Conservation (phyloP, 2,113 vertebrate genomes). For the Erpornis zantholeuca region DNA sequence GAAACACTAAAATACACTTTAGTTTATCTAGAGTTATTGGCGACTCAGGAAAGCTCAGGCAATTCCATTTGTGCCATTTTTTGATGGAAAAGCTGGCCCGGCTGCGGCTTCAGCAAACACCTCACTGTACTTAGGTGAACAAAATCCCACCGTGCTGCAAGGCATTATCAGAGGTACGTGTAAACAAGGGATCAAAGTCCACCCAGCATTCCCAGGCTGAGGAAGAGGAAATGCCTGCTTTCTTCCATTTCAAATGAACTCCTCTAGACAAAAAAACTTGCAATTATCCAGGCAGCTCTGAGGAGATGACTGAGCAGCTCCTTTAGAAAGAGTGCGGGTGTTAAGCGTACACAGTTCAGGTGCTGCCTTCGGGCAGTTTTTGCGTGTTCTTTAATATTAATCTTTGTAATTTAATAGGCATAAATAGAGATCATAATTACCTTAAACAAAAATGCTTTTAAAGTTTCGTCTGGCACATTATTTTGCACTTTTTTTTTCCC, state of each 20-base stretch:
- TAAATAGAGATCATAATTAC: conserved; percentile 64
- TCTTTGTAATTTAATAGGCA: conserved; percentile 71
- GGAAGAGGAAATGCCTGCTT: conserved; percentile 24
- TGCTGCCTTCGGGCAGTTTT: conserved; percentile 64
- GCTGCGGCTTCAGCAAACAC: neutral
- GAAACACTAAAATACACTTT: neutral
- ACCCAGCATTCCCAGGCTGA: neutral
- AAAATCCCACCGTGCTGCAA: neutral
- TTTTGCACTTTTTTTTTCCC: neutral
- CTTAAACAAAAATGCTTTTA: conserved; percentile 64
- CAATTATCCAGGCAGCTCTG: conserved; percentile 39
- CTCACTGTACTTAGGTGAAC: neutral
- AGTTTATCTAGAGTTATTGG: neutral
- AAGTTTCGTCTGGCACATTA: conserved; percentile 37
- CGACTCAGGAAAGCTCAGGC: neutral
- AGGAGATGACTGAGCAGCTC: conserved; percentile 40
- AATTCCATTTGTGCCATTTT: neutral
- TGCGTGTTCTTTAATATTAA: conserved; percentile 55
- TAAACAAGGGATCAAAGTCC: conserved; percentile 48
- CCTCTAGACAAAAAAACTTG: conserved; percentile 31
- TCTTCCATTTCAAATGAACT: conserved; percentile 53
- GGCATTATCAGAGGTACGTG: neutral
- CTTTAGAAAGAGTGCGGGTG: conserved; percentile 6
- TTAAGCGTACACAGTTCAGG: conserved; percentile 51
- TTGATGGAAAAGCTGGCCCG: neutral